Evolutionary conservation across 2,113 vertebrate species (phyloP).

Genomic region (Hoplias malabaricus): DNA sequence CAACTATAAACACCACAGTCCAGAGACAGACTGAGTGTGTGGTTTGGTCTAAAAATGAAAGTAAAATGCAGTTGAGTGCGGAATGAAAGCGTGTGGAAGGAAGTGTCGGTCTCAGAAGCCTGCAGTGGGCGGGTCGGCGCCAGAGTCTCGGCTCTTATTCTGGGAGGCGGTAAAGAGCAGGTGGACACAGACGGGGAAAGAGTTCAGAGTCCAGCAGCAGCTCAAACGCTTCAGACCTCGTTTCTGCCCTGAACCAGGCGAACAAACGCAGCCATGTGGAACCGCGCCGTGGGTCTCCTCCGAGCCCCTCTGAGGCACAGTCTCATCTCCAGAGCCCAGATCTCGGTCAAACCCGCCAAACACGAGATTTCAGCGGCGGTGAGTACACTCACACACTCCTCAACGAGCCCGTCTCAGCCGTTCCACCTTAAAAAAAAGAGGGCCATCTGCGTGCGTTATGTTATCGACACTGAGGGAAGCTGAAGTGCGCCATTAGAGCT

Average conservation of each 20-base stretch:
- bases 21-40: too few species aligned
- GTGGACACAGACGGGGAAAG: too few species aligned
- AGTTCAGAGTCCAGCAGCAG: neutral
- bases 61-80: too few species aligned
- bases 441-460: too few species aligned
- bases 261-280: slow-evolving; percentile 46
- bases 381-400: slow-evolving; percentile 36
- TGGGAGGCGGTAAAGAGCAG: neutral
- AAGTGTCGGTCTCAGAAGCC: too few species aligned
- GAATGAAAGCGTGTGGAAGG: too few species aligned
- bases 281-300: slow-evolving; percentile 42
- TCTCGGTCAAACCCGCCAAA: slow-evolving; percentile 54
- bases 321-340: slow-evolving; percentile 35
- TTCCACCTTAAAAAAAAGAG: too few species aligned
- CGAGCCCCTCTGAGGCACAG: slow-evolving; percentile 37
- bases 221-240: neutral
- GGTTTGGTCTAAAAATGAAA: too few species aligned
- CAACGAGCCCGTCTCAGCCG: too few species aligned
- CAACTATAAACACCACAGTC: too few species aligned
- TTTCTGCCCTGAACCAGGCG: neutral
- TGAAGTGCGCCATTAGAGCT: slow-evolving; percentile 31
- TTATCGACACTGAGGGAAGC: too few species aligned
- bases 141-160: neutral
- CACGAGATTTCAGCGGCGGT: slow-evolving; percentile 43
- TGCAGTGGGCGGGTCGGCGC: neutral